phyloP scores from a whole-genome alignment of 2,888 invertebrate species.

The Ormia ochracea region DNA sequence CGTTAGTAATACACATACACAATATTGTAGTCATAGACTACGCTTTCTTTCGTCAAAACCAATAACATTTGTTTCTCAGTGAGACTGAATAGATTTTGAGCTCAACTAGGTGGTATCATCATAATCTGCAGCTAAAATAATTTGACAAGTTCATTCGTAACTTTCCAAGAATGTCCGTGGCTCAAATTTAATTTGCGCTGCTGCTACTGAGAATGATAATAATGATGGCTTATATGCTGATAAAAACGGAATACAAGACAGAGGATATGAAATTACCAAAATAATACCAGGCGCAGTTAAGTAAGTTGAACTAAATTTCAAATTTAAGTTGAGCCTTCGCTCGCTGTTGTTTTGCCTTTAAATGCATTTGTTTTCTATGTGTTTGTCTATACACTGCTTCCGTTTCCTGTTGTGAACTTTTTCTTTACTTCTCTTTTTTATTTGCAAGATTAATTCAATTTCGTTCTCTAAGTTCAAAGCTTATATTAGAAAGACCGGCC shows the following conservation, averaged over 20 bases:
- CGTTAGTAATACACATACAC: too few relatives aligned
- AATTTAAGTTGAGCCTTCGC: not conserved
- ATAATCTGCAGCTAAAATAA: not conserved
- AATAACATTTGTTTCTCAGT: not conserved
- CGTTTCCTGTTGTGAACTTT: slow-evolving; percentile 49
- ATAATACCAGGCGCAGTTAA: slow-evolving; percentile 3
- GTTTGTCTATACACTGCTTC: slow-evolving; percentile 46
- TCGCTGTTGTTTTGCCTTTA: not conserved
- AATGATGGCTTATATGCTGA: not conserved
- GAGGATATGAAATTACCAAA: not conserved
- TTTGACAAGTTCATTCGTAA: slow-evolving; percentile 8
- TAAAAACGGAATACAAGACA: not conserved
- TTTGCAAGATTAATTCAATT: not conserved
- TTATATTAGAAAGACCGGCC: not conserved
- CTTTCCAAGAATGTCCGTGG: not conserved
- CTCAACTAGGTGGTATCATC: not conserved
- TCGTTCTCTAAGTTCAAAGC: not conserved
- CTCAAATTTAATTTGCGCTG: slow-evolving; percentile 12
- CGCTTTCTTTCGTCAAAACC: not conserved
- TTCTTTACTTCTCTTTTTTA: not conserved
- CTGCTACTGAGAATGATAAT: slow-evolving; percentile 7
- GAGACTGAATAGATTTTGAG: not conserved
- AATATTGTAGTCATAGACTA: too few relatives aligned
- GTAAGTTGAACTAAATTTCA: slow-evolving; percentile 8
- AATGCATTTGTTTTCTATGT: slow-evolving; percentile 1